Conservation (phyloP, 2,797 vertebrate species). For the Myripristis jacobus region DNA sequence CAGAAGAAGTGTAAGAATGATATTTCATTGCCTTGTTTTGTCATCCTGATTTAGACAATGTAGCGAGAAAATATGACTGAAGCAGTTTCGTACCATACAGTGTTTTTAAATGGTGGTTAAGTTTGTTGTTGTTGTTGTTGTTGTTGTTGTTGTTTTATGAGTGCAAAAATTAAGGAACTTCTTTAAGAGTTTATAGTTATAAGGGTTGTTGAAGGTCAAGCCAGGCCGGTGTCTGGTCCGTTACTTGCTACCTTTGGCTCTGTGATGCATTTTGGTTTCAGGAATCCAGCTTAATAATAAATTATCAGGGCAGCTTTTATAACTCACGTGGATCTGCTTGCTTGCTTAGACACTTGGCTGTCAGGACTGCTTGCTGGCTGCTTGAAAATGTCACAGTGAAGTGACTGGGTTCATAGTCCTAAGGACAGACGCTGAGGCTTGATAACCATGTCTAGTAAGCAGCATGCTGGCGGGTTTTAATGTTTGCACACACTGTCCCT, state of each 20-base stretch:
- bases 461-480: constrained; percentile 33
- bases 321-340: constrained; percentile 17
- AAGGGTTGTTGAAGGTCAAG: background rate
- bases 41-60: too few species aligned
- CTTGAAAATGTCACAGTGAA: constrained; percentile 62
- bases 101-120: too few species aligned
- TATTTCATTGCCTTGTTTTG: too few species aligned
- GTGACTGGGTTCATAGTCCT: constrained; percentile 62
- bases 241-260: background rate
- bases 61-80: too few species aligned
- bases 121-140: too few species aligned
- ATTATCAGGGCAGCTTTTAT: background rate
- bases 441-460: constrained; percentile 42
- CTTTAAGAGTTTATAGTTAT: background rate
- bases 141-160: background rate
- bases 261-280: background rate
- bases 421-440: constrained; percentile 62
- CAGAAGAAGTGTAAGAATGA: too few species aligned
- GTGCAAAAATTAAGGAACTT: background rate
- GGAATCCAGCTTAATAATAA: constrained; percentile 23
- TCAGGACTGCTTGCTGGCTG: constrained; percentile 20
- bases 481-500: constrained; percentile 61
- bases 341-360: constrained; percentile 1
- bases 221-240: background rate
- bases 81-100: too few species aligned